A percentile compares a stretch with the other conserved stretches of the same genome.
These are phyloP conservation scores for Drosophila sproati DNA, from an alignment of 1,140 invertebrate species.

Conservation along the genomic window DNA sequence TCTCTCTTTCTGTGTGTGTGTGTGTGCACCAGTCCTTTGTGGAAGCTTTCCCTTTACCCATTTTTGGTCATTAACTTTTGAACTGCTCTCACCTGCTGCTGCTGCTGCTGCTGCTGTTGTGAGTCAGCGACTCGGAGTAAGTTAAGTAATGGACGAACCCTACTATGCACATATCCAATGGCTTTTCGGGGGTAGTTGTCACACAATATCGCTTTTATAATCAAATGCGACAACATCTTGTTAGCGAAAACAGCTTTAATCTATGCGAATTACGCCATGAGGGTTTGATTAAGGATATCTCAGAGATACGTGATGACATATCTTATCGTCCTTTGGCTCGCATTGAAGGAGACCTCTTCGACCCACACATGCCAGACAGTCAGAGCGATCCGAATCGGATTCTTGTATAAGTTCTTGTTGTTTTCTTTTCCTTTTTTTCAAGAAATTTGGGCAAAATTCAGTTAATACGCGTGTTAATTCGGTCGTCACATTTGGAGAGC, in stretches of 20 bases:
- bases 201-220: conserved; percentile 31
- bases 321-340: not conserved
- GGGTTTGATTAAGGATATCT: not conserved
- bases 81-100: conserved; percentile 61
- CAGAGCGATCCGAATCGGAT: too few relatives aligned
- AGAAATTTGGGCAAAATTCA: too few relatives aligned
- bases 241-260: conserved; percentile 42
- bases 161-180: conserved; percentile 17
- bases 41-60: conserved; percentile 35
- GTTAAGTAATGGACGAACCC: conserved; percentile 45
- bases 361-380: too few relatives aligned
- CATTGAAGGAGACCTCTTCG: too few relatives aligned
- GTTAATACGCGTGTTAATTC: too few relatives aligned
- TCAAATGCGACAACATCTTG: conserved; percentile 36
- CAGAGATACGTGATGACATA: not conserved
- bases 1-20: conserved; percentile 7
- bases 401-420: too few relatives aligned
- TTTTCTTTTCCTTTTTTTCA: too few relatives aligned
- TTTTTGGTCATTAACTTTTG: conserved; percentile 81
- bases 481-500: too few relatives aligned
- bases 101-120: not conserved
- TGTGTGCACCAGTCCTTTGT: conserved; percentile 16
- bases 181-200: conserved; percentile 19
- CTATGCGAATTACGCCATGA: conserved; percentile 31
- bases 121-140: conserved; percentile 27